Evolutionary conservation across 1,140 invertebrate species (phyloP).

Genomic region (Venturia canescens): DNA sequence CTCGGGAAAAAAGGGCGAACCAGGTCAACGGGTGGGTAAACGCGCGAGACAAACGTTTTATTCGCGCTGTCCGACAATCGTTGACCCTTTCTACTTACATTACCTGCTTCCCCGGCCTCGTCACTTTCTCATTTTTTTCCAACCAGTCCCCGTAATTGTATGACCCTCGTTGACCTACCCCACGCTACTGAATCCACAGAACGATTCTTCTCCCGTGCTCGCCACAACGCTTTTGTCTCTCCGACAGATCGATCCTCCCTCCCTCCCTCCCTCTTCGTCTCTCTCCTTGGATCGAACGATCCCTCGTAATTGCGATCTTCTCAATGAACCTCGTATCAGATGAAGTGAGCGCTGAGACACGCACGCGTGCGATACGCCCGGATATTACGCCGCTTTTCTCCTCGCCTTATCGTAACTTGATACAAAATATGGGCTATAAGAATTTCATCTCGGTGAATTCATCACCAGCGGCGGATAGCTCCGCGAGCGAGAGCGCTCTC

Average conservation of each 20-base stretch:
- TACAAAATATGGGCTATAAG: slow-evolving; percentile 37
- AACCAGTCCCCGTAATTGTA: not conserved
- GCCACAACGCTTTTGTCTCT: too few species aligned
- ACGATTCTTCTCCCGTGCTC: too few species aligned
- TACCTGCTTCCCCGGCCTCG: not conserved
- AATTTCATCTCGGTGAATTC: slow-evolving; percentile 42
- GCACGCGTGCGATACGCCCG: not conserved
- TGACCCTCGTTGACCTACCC: not conserved
- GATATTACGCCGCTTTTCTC: not conserved
- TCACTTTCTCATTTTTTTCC: not conserved
- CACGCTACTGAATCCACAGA: too few species aligned
- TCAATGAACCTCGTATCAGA: too few species aligned
- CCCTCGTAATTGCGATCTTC: too few species aligned
- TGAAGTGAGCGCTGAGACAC: too few species aligned
- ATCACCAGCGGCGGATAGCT: too few species aligned
- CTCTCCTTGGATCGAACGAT: too few species aligned
- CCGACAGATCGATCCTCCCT: too few species aligned
- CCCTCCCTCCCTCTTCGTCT: too few species aligned
- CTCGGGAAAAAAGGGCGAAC: not conserved
- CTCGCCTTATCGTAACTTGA: not conserved
- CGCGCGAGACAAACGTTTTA: not conserved
- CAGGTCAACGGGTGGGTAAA: not conserved
- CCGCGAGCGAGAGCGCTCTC: too few species aligned
- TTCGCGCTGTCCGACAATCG: not conserved
- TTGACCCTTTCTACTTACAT: slow-evolving; percentile 1